Percentiles rank a stretch among this genome's conserved stretches.
Conservation (phyloP, 2,888 invertebrate species). For the Fabriciana adippe region DNA sequence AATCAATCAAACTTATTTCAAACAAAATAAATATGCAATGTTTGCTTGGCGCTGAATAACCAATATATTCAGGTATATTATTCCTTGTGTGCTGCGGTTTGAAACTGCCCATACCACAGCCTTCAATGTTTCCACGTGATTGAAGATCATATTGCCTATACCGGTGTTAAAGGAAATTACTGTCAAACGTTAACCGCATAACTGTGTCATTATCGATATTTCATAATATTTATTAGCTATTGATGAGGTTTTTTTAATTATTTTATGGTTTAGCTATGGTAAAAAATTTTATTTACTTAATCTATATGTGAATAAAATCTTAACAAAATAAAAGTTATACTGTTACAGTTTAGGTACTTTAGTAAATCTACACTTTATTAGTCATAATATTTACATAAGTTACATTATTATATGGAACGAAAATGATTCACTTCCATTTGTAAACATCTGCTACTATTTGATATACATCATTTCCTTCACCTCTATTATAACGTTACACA, state of each 20-base stretch:
- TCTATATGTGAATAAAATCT: background rate
- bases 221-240: background rate
- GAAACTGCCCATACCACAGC: conserved; percentile 56
- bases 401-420: background rate
- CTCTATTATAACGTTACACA: conserved; percentile 45
- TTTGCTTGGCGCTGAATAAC: no score
- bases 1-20: no score
- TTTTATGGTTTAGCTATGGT: background rate
- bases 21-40: no score
- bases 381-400: background rate
- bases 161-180: conserved; percentile 12
- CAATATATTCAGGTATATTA: conserved; percentile 34
- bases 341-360: background rate
- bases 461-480: conserved; percentile 41
- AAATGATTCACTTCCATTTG: conserved; percentile 16
- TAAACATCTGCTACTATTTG: conserved; percentile 24
- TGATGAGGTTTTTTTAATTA: background rate
- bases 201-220: conserved; percentile 8
- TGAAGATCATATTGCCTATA: conserved; percentile 43
- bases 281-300: background rate
- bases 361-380: background rate
- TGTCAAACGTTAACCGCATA: conserved; percentile 14
- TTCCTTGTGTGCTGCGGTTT: conserved; percentile 36
- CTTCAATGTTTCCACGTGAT: conserved; percentile 54
- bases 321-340: no score